Conservation (phyloP, 2,797 vertebrate genomes). For the Brotula barbata region DNA sequence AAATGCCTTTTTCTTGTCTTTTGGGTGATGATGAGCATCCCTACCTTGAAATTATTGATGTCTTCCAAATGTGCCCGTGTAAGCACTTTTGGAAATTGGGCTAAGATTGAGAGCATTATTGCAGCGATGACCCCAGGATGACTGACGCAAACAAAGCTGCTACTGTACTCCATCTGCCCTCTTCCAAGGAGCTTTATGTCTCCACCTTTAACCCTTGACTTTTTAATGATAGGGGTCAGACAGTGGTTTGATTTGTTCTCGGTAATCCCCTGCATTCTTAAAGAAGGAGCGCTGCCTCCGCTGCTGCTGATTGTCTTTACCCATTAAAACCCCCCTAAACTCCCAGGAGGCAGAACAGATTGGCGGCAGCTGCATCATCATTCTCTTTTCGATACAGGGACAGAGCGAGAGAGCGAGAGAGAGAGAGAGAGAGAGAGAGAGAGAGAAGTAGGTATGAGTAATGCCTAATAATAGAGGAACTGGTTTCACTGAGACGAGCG, state of each 20-base stretch:
- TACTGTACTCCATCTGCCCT: constrained; percentile 17
- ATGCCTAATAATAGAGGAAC: constrained; percentile 37
- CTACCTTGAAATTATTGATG: too few relatives aligned
- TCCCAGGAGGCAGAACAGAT: constrained; percentile 14
- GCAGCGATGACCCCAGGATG: constrained; percentile 4
- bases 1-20: too few relatives aligned
- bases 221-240: constrained; percentile 36
- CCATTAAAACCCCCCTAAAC: constrained; percentile 31
- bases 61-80: too few relatives aligned
- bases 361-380: constrained; percentile 25
- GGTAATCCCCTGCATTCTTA: constrained; percentile 37
- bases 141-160: constrained; percentile 22
- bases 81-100: too few relatives aligned
- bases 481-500: constrained; percentile 45
- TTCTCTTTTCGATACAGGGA: background rate
- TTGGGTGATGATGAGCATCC: too few relatives aligned
- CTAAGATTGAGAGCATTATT: constrained; percentile 1
- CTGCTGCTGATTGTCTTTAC: constrained; percentile 17
- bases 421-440: background rate
- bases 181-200: constrained; percentile 14
- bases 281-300: background rate
- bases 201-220: constrained; percentile 43
- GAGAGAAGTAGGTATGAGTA: constrained; percentile 20
- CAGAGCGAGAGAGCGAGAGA: background rate
- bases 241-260: constrained; percentile 29